phyloP scores from a whole-genome alignment of 2,888 invertebrate genomes.

The Leucophenga maculata region DNA sequence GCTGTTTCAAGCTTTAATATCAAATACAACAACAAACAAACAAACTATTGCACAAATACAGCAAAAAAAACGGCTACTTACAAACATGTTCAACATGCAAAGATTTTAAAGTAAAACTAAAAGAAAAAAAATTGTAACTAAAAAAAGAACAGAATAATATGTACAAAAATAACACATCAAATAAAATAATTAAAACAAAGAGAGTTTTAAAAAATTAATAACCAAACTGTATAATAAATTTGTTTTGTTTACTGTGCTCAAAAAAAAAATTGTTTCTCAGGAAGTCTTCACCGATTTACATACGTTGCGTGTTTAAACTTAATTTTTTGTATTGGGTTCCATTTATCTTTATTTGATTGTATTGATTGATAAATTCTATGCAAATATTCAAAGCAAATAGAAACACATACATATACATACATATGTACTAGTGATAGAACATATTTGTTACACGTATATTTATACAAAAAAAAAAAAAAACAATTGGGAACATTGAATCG shows the following conservation, averaged over 20 bases:
- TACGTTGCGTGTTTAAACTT: neutral
- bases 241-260: neutral
- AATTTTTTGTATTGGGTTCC: neutral
- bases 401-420: neutral
- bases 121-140: neutral
- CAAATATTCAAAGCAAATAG: no score
- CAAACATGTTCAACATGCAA: no score
- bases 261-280: slow-evolving; percentile 27
- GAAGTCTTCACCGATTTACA: slow-evolving; percentile 49
- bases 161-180: neutral
- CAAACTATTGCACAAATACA: neutral
- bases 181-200: neutral
- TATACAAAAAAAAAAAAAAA: neutral
- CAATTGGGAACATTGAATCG: no score
- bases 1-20: no score
- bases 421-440: neutral
- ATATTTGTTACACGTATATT: neutral
- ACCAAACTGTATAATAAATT: neutral
- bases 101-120: no score
- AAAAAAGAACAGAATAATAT: neutral
- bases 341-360: neutral
- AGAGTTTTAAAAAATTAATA: neutral
- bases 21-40: neutral
- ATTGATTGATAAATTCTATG: neutral
- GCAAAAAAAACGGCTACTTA: neutral